These are phyloP conservation scores for Myotis brandtii DNA, from an alignment of 2,113 vertebrate genomes.

Conservation along the genomic window DNA sequence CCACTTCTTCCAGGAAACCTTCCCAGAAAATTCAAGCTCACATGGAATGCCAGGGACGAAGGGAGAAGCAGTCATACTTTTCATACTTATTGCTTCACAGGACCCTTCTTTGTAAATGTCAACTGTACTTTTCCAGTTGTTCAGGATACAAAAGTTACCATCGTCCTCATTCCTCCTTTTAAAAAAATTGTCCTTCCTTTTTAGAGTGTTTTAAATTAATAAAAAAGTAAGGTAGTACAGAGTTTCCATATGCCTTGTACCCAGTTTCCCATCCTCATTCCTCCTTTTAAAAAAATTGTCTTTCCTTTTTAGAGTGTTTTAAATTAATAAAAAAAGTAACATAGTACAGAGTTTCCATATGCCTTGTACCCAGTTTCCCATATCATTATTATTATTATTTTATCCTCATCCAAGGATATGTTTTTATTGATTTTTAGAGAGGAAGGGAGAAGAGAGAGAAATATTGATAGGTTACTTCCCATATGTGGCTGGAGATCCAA, in stretches of 20 bases:
- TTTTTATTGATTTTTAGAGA: no score
- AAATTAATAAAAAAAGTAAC: not conserved
- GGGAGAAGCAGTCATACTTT: not conserved
- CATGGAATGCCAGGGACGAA: not conserved
- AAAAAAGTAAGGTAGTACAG: not conserved
- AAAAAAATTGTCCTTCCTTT: no score
- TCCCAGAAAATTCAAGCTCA: not conserved
- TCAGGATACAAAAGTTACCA: not conserved
- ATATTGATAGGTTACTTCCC: no score
- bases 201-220: no score
- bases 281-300: not conserved
- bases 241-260: no score
- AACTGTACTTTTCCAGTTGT: not conserved
- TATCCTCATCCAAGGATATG: no score
- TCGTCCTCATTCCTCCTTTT: not conserved
- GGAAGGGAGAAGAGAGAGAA: no score
- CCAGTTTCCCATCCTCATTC: not conserved
- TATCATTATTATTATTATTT: not conserved
- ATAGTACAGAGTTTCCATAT: not conserved
- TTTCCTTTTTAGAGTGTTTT: not conserved
- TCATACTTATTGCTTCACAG: not conserved
- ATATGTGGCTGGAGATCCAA: no score
- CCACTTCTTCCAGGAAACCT: not conserved
- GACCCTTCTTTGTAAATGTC: not conserved
- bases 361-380: no score